Percentiles rank a stretch among this genome's conserved stretches.
These are phyloP conservation scores for Antigone vipio DNA, from an alignment of 2,113 vertebrate species.

Conservation along the genomic window DNA sequence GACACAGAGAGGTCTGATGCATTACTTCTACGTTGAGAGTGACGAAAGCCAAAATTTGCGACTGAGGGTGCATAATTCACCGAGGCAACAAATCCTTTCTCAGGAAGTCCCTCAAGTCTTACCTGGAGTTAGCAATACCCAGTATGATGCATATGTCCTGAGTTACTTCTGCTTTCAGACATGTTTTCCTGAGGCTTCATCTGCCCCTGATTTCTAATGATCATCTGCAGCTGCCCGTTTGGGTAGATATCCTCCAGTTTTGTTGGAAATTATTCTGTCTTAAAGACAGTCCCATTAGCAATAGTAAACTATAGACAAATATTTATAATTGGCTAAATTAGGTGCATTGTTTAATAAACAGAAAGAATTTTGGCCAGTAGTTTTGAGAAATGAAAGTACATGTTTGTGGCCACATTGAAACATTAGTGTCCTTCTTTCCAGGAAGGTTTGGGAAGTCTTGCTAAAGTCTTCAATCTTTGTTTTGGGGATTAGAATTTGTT, in stretches of 20 bases:
- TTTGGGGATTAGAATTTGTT: background rate
- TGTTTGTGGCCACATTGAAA: background rate
- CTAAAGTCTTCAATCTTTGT: background rate
- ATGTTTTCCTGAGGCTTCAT: background rate
- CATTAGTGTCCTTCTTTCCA: background rate
- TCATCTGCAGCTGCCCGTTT: background rate
- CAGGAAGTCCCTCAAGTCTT: background rate
- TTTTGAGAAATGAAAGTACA: background rate
- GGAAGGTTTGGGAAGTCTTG: background rate
- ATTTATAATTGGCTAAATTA: background rate
- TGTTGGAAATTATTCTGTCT: background rate
- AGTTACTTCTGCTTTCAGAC: background rate
- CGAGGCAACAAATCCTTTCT: background rate
- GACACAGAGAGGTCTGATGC: background rate
- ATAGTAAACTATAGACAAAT: background rate
- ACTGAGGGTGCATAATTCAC: accelerated
- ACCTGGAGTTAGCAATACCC: background rate
- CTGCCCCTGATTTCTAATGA: background rate
- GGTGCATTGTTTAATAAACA: background rate
- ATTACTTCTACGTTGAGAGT: background rate
- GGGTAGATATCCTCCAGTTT: background rate
- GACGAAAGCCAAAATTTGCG: background rate
- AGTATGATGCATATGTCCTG: background rate
- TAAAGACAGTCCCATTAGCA: background rate
- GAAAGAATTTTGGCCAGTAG: background rate